These are phyloP conservation scores for Rhynchophorus ferrugineus DNA, from an alignment of 1,140 invertebrate genomes.

Conservation along the genomic window DNA sequence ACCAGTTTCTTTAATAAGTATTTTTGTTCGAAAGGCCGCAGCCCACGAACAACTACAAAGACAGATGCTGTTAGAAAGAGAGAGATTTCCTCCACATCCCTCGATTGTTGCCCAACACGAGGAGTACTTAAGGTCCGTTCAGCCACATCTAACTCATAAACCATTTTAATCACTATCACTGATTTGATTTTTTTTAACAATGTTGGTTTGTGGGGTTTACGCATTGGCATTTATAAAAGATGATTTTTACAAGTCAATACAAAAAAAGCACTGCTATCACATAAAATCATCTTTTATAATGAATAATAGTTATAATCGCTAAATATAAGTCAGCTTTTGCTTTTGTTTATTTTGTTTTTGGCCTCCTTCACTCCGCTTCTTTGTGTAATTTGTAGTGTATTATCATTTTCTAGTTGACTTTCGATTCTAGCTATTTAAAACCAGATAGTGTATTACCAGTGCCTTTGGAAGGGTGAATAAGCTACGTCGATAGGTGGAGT, in stretches of 20 bases:
- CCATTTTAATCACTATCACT: conserved; percentile 4
- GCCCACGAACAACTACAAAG: conserved; percentile 81
- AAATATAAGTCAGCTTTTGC: not conserved
- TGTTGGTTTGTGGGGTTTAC: conserved; percentile 12
- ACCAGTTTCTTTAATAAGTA: no score
- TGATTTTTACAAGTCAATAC: conserved; percentile 1
- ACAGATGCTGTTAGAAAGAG: conserved; percentile 75
- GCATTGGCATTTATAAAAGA: conserved; percentile 4
- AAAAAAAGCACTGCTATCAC: no score
- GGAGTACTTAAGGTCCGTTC: conserved; percentile 66
- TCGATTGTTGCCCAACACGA: conserved; percentile 66
- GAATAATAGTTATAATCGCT: not conserved
- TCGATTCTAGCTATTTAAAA: no score
- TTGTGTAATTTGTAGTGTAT: not conserved
- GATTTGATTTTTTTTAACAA: conserved; percentile 6
- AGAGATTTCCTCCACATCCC: conserved; percentile 60
- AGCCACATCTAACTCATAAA: conserved; percentile 1
- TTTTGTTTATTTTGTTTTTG: not conserved
- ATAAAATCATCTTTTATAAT: not conserved
- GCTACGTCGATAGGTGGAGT: no score
- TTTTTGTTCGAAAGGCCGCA: conserved; percentile 44
- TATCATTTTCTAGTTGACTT: not conserved
- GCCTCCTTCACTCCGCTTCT: not conserved
- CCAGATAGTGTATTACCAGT: no score
- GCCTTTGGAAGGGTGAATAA: no score